Evolutionary conservation across 2,888 invertebrate species (phyloP), one percentile per base, ranked within the genome.

Genomic region (Criorhina ranunculi): DNA sequence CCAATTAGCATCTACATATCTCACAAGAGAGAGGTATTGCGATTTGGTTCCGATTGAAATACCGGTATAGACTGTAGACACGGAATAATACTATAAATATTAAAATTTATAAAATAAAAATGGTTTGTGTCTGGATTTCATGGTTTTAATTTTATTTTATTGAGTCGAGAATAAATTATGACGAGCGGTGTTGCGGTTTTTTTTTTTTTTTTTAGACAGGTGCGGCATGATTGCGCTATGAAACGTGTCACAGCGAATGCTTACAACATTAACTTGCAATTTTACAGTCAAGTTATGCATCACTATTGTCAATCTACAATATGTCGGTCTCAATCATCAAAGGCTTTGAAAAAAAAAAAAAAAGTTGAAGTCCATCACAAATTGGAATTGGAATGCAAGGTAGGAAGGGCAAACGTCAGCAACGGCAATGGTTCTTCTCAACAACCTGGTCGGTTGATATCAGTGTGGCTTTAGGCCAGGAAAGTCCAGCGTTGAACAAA

Each of bases 1-100:
- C 29, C 37, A 70, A 70, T 70, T 70, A 70, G 46, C 59, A 70
- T 70, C 37, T 46, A 29, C 44, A 70, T 49, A 31, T 37, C 35
- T 29, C 35, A 69, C 19, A 8, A 40, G 29, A 29, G 37, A 57
- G 24, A 19, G 40, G 40, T 37, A 29, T 42, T 12, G 59, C 40
- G 59, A 59, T 59, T 9, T 12, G 24, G 24, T 40, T 17, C n/a
- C 4, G 5, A 24, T 24, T 7, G 15, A 37, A 40, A 59, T 19
- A 37, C 24, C 6, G 49, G 49, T 49, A 49, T 46, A 11, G 44
- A 15, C 6, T 7, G 17, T 11, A 8, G 9, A 11, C 11, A 35
- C 11, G 5, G 24, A 24, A 24, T 24, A 24, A 24, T n/a, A 8
- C 24, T 49, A 49, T 49, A n/a, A 29, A 49, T 29, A n/a, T 29